Evolutionary conservation across 1,140 invertebrate genomes (phyloP).

Genomic region (Bombus superbus): DNA sequence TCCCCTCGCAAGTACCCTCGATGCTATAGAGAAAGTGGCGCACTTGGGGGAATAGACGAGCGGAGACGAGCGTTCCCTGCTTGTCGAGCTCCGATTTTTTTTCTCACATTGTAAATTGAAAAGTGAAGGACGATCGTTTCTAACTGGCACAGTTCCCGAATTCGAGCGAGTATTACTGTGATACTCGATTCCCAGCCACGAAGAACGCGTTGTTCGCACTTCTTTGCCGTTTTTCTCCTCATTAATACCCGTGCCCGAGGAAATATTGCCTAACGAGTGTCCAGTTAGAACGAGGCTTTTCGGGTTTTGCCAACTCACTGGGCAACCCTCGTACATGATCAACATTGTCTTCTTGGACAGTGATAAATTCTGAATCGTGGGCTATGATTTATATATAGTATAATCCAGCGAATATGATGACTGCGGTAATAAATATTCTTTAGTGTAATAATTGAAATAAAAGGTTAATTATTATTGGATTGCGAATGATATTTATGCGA

Average conservation of each 20-base stretch:
- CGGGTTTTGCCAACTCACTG: not conserved
- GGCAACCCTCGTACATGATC: not conserved
- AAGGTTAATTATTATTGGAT: not conserved
- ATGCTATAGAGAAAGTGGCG: conserved; percentile 29
- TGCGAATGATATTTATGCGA: too few species aligned
- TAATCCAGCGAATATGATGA: not conserved
- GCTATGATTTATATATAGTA: not conserved
- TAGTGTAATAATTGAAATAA: not conserved
- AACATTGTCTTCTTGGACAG: not conserved
- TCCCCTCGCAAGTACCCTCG: conserved; percentile 63
- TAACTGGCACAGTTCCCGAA: conserved; percentile 74
- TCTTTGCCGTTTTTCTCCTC: not conserved
- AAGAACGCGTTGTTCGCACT: not conserved
- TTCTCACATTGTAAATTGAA: conserved; percentile 67
- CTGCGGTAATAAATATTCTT: not conserved
- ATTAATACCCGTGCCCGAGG: not conserved
- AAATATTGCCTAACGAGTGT: not conserved
- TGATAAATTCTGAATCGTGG: not conserved
- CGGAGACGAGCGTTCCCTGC: not conserved
- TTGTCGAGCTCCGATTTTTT: conserved; percentile 14
- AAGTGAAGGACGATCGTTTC: conserved; percentile 65
- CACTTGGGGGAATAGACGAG: conserved; percentile 28
- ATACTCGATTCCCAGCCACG: conserved; percentile 16
- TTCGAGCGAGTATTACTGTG: conserved; percentile 27
- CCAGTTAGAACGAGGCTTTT: not conserved